Evolutionary conservation across 2,113 vertebrate genomes (phyloP), one percentile per base, ranked within the genome.

Genomic region (Eira barbara): DNA sequence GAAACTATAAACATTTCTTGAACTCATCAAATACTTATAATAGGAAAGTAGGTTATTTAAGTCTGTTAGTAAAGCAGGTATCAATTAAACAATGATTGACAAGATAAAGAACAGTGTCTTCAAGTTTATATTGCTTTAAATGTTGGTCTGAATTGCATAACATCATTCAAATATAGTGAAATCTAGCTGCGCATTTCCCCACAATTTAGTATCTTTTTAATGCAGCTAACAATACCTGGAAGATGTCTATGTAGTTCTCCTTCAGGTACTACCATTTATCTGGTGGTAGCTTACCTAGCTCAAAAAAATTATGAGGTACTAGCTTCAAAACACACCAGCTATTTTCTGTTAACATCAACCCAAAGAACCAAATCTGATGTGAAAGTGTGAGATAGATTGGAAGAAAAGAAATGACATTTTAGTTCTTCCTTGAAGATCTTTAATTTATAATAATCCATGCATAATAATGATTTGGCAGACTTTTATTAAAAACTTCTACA

Each of bases 381-480:
- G 31, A 65, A 87, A 74, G 17, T 23, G 49, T 84, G 25, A 86
- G 57, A 69, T 23, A 73, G 15, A 47, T 2, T 92, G 42, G 36
- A 91, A 93, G 36, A 83, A 93, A 49, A 89, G 42, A 89, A 73
- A 57, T 86, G 65, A 69, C 65, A 94, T 78, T 85, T 79, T 81
- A 86, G 39, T 47, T 78, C 15, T 89, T 73, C 47, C 27, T 74
- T 69, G 36, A 83, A 79, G 59, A 17, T 34, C 61, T 91, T 31
- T 89, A 79, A 63, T 94, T 95, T 87, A 36, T 78, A 82, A 67
- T 69, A 76, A 76, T 78, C 63, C 59, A 52, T 78, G 29, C 49
- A 47, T 61, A 87, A 31, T 67, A 90, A 78, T 49, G 55, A 86
- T 65, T 73, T 73, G 25, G n/a, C n/a, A 85, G 55, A 93, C 10